Percentiles rank a stretch among this genome's conserved stretches.
These are phyloP conservation scores for Characodon lateralis DNA, from an alignment of 2,797 vertebrate species.

Conservation along the genomic window DNA sequence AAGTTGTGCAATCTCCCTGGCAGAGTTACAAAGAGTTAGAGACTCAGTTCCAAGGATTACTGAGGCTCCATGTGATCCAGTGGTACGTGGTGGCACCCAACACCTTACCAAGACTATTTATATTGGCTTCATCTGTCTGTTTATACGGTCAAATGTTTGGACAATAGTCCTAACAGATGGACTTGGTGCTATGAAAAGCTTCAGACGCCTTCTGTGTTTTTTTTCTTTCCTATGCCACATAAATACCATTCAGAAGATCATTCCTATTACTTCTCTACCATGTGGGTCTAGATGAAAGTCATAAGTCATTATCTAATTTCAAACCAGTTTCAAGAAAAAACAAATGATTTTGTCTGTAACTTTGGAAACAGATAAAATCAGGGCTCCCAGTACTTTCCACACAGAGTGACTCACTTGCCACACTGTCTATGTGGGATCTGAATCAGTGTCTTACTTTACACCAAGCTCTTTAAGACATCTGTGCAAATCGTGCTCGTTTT, in stretches of 20 bases:
- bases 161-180: neutral
- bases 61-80: neutral
- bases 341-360: neutral
- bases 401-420: constrained; percentile 6
- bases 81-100: neutral
- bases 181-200: neutral
- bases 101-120: constrained; percentile 6
- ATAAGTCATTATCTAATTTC: neutral
- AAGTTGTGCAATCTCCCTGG: neutral
- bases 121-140: constrained; percentile 3
- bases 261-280: neutral
- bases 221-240: neutral
- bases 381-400: neutral
- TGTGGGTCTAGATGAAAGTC: neutral
- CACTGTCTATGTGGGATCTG: neutral
- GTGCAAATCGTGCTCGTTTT: neutral
- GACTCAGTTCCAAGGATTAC: neutral
- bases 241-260: neutral
- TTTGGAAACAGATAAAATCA: neutral
- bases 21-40: neutral
- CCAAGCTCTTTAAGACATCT: constrained; percentile 13
- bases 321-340: neutral
- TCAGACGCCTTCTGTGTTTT: neutral
- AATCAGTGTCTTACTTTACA: constrained; percentile 13
- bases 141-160: neutral